These are phyloP conservation scores for Monodelphis domestica DNA, from an alignment of 2,797 vertebrate genomes.

Conservation along the genomic window DNA sequence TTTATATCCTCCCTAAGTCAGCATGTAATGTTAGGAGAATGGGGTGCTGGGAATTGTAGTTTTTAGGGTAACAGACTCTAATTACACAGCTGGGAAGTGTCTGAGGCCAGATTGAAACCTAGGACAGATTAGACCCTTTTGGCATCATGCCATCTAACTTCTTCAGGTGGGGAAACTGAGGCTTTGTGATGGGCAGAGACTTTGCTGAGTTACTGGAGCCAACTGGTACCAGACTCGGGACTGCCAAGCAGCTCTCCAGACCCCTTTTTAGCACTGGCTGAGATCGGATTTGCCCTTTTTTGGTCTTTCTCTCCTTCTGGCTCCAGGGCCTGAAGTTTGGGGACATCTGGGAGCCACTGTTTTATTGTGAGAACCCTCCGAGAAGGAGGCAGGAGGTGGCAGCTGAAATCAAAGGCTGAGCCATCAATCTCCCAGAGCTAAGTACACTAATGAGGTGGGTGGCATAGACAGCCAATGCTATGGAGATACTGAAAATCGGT, in stretches of 20 bases:
- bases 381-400: constrained; percentile 19
- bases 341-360: neutral
- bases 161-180: neutral
- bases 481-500: constrained; percentile 76
- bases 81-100: no score
- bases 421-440: constrained; percentile 63
- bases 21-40: no score
- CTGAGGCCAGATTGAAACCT: no score
- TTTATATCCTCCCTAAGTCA: no score
- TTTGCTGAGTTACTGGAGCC: neutral
- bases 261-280: neutral
- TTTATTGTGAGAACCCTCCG: constrained; percentile 16
- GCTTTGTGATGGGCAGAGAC: neutral
- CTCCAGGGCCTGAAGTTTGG: constrained; percentile 30
- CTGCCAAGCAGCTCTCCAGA: neutral
- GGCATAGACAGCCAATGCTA: constrained; percentile 63
- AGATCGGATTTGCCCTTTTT: neutral
- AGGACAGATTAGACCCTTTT: no score
- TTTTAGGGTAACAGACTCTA: no score
- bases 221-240: neutral
- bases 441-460: constrained; percentile 60
- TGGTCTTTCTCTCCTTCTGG: neutral
- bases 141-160: neutral
- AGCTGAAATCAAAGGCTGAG: constrained; percentile 64
- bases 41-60: no score